These are phyloP conservation scores for Aplidium turbinatum DNA, from an alignment of 23 tunicate species.

Conservation along the genomic window DNA sequence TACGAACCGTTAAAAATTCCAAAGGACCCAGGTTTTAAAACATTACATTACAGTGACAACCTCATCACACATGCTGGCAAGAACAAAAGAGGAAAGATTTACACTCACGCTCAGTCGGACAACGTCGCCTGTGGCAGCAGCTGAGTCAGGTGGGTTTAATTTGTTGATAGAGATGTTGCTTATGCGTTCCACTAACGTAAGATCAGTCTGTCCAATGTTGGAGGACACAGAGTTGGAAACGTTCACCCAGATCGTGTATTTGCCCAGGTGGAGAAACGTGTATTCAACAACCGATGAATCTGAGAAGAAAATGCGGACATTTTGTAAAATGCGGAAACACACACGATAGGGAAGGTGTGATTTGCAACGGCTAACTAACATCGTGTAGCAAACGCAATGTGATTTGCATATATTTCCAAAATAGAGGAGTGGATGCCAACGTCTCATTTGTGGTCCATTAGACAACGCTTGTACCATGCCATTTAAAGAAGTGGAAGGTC, in stretches of 20 bases:
- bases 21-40: no score
- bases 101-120: slow-evolving; percentile 31
- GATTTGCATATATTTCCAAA: no score
- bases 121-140: slow-evolving; percentile 39
- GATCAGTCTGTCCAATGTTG: background rate
- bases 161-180: slow-evolving; percentile 18
- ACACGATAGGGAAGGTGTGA: background rate
- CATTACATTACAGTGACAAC: no score
- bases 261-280: slow-evolving; percentile 17
- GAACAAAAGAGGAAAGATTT: no score
- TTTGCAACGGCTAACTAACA: no score
- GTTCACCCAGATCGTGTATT: slow-evolving; percentile 38
- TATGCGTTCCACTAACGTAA: slow-evolving; percentile 26
- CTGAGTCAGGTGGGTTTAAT: slow-evolving; percentile 24
- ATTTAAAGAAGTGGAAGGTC: no score
- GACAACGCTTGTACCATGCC: no score
- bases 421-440: no score
- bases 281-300: slow-evolving; percentile 33
- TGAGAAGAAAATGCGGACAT: background rate
- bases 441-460: no score
- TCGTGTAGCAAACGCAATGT: no score
- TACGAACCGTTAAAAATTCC: no score
- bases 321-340: background rate
- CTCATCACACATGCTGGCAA: no score
- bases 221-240: slow-evolving; percentile 36